Percentiles rank a stretch among this genome's conserved stretches.
phyloP scores from a whole-genome alignment of 2,888 invertebrate species.

The Pegoplata infirma region DNA sequence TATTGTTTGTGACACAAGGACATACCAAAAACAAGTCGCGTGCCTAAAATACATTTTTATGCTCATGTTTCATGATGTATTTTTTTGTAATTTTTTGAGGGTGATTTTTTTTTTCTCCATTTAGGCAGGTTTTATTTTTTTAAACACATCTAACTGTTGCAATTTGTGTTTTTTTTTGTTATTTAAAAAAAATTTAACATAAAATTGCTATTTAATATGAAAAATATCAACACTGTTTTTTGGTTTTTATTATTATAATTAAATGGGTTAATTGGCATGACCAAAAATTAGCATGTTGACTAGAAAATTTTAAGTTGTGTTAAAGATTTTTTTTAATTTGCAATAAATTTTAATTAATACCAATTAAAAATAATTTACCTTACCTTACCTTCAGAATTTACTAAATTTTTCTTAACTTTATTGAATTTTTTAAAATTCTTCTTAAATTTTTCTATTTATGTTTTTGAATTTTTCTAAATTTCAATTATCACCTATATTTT shows the following conservation, averaged over 20 bases:
- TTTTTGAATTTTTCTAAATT: no score
- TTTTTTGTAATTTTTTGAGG: neutral
- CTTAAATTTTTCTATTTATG: no score
- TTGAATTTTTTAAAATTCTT: no score
- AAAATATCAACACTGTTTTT: neutral
- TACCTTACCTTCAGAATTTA: no score
- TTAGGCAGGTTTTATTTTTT: neutral
- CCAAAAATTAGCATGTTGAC: neutral
- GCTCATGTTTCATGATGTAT: slow-evolving; percentile 28
- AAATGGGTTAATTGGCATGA: neutral
- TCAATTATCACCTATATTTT: no score
- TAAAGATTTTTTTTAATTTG: no score
- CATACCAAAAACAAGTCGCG: slow-evolving; percentile 47
- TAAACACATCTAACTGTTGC: slow-evolving; percentile 30
- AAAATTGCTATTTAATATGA: neutral
- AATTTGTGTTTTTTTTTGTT: slow-evolving; percentile 15
- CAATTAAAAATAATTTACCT: no score
- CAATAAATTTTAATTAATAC: no score
- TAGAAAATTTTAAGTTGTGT: neutral
- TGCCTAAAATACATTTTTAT: slow-evolving; percentile 48
- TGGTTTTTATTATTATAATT: neutral
- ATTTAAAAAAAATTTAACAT: slow-evolving; percentile 16
- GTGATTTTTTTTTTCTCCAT: neutral
- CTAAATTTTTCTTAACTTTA: no score
- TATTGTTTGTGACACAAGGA: slow-evolving; percentile 51